Evolutionary conservation across 2,113 vertebrate species (phyloP), one percentile per base, ranked within the genome.

Genomic region (Seriola dumerili): DNA sequence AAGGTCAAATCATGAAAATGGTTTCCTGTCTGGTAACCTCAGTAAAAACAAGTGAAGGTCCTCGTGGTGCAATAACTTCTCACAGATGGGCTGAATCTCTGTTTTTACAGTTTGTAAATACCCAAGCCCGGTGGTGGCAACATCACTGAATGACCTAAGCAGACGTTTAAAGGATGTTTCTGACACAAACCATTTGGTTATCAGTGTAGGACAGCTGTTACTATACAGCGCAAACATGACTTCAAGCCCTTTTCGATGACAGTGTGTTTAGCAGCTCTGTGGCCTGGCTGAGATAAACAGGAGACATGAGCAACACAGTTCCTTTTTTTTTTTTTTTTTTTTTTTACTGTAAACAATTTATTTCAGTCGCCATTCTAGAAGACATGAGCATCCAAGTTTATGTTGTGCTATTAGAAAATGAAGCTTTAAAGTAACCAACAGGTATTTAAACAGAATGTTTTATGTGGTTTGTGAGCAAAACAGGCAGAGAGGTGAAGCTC

Each of bases 251-350:
- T 86, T 77, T 19, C 61, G 62, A 68, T 44, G 78, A 54, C 72
- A 1, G 80, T 55, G 76, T 87, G 76, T 88, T 89, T 87, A 84
- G 74, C 59, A 50, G 63, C 54, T 59, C 36, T 78, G 88, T 58
- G 83, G 78, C 71, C 76, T 57, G 69, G 46, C 63, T 68, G 74
- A 88, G 79, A 85, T 91, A 89, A 91, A 91, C 89, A 89, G 77
- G 79, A 82, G 46, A 88, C 38, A 21, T 48, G 61, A 67, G 71
- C 29, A 61, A 67, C 61, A 5, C 54, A 5, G 5, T 3, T 29
- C 3, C 16, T 4, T 13, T 61, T 68, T 68, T 55, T 52, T 46
- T 67, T 55, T 54, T 52, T 68, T 68, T 55, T 52, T 46, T 68
- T 55, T 48, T 52, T 9, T 4, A 17, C 42, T 19, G 59, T 89